Evolutionary conservation across 1,140 invertebrate genomes (phyloP).

Genomic region (Parapsyche elsis): DNA sequence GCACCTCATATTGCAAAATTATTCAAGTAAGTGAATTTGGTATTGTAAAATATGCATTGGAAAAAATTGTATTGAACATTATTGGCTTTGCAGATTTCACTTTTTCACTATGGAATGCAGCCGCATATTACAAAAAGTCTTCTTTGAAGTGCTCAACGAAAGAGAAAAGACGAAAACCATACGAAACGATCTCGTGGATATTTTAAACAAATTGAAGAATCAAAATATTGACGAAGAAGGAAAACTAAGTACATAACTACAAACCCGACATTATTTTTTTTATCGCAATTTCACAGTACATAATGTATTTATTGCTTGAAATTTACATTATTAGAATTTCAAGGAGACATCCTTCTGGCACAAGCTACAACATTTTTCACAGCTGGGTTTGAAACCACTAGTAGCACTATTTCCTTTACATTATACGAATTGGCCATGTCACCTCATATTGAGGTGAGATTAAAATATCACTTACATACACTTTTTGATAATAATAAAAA

Average conservation of each 20-base stretch:
- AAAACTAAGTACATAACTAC: not conserved
- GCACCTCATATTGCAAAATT: not conserved
- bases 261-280: not conserved
- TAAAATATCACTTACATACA: not conserved
- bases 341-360: conserved; percentile 67
- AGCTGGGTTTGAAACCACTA: conserved; percentile 73
- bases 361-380: conserved; percentile 71
- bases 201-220: conserved; percentile 9
- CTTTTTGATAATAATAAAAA: conserved; percentile 1
- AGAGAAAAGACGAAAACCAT: not conserved
- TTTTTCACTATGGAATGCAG: not conserved
- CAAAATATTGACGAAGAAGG: not conserved
- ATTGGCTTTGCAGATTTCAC: conserved; percentile 7
- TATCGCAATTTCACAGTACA: not conserved
- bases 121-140: not conserved
- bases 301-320: not conserved
- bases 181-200: not conserved
- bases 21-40: conserved; percentile 11
- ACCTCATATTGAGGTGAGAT: conserved; percentile 65
- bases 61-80: not conserved
- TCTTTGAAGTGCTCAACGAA: not conserved
- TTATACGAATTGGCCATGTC: conserved; percentile 70
- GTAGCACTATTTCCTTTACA: conserved; percentile 68
- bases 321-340: conserved; percentile 58
- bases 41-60: not conserved